These are phyloP conservation scores for Sciurus niger DNA, from an alignment of 2,113 vertebrate species.

Conservation along the genomic window DNA sequence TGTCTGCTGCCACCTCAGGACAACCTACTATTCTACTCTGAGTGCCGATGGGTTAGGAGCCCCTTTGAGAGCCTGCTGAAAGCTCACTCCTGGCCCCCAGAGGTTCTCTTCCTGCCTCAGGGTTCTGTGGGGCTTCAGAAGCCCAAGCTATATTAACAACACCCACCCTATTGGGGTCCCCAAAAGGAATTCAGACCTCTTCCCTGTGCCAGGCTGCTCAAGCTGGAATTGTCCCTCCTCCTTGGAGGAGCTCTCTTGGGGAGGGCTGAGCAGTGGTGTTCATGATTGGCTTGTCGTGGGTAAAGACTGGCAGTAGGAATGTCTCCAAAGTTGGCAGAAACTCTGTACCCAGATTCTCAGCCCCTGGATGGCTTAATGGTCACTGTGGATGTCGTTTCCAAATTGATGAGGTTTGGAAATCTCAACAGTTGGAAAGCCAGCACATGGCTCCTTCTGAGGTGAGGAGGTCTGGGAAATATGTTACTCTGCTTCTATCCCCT, in stretches of 20 bases:
- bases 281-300: fast-evolving
- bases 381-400: neutral
- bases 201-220: neutral
- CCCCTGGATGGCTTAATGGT: neutral
- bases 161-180: neutral
- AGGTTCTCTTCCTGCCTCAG: neutral
- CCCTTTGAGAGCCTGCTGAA: neutral
- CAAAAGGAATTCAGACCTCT: neutral
- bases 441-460: neutral
- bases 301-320: fast-evolving
- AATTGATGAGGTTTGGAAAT: neutral
- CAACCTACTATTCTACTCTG: fast-evolving
- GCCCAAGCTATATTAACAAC: neutral
- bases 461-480: neutral
- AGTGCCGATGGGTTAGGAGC: neutral
- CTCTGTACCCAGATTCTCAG: neutral
- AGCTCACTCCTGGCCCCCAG: neutral
- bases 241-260: neutral
- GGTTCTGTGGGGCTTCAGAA: neutral
- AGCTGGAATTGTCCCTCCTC: neutral
- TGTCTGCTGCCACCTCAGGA: neutral
- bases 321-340: neutral
- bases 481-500: neutral
- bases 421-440: neutral
- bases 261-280: neutral